Conservation (phyloP, 64 coral and sea anemone genomes). For the Orbicella faveolata region DNA sequence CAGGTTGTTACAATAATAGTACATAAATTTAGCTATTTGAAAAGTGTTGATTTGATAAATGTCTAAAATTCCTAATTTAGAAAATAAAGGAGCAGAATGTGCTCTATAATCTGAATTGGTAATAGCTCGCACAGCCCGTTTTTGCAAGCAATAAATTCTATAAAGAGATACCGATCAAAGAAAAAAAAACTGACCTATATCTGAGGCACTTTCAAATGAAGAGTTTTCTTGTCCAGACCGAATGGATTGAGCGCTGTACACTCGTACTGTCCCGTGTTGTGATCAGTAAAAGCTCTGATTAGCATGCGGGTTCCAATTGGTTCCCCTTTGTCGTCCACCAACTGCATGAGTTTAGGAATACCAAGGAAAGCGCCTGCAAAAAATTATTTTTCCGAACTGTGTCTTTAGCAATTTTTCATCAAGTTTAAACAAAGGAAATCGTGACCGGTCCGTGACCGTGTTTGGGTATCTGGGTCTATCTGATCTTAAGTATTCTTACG, state of each 20-base stretch:
- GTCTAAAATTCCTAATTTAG: no score
- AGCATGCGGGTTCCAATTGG: conserved; percentile 26
- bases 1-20: no score
- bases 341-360: conserved; percentile 13
- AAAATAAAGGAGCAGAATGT: no score
- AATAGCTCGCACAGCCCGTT: no score
- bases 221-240: conserved; percentile 25
- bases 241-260: conserved; percentile 40
- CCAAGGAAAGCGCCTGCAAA: conserved; percentile 44
- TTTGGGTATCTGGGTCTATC: no score
- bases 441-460: background rate
- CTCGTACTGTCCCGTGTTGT: conserved; percentile 29
- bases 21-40: no score
- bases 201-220: background rate
- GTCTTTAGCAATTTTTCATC: background rate
- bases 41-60: no score
- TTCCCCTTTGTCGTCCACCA: conserved; percentile 1
- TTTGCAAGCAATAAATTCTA: no score
- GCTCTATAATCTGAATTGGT: no score
- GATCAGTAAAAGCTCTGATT: background rate
- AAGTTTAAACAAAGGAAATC: background rate
- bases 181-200: background rate
- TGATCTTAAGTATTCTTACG: no score
- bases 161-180: no score
- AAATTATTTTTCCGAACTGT: background rate